Base-by-base conservation (phyloP, 2,888 invertebrate species). In the Lochmaea capreae region DNA sequence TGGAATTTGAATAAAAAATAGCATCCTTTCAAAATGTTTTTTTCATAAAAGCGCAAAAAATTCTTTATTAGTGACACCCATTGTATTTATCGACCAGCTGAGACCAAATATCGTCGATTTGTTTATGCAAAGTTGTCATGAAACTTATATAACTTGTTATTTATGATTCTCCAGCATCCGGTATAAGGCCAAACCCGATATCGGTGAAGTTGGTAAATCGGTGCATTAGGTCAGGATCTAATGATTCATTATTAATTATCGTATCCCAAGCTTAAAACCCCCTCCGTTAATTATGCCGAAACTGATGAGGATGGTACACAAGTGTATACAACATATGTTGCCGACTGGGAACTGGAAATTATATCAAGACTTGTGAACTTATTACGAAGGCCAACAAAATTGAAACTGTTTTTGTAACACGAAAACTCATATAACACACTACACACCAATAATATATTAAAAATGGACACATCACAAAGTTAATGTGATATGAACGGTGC, bases 91-190 rank as follows among this genome's bases (percentile, higher is more conserved):
- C 26, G 11, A 39, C 14, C 9, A 43, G 39, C 14, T 39, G 11
- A 18, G 42, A 39, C 10, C 11, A 12, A 3, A 11, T 14, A 42
- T 22, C 18, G 33, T 39, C 33, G 8, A 39, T 8, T 39, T 18
- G 22, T 26, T 12, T 3, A 39, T n/a, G 16, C 22, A 52, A 52
- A 66, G 52, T 3, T 26, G 10, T 33, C 9, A 11, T 14, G 22
- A 59, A 26, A 26, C 22, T 59, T 62, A 22, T 42, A 16, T 52
- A 18, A 65, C 52, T 66, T 11, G 46, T 46, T 46, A 46, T 46
- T 52, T 52, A 52, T 52, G 2, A 52, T 52, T 52, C 14, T 6
- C 9, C n/a, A 52, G 16, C 52, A 16, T 52, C 52, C 52, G 6
- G 52, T 52, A 16, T 3, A 8, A 0, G 18, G 11, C 22, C 52